Conservation (phyloP, 2,113 vertebrate species). For the Euleptes europaea region DNA sequence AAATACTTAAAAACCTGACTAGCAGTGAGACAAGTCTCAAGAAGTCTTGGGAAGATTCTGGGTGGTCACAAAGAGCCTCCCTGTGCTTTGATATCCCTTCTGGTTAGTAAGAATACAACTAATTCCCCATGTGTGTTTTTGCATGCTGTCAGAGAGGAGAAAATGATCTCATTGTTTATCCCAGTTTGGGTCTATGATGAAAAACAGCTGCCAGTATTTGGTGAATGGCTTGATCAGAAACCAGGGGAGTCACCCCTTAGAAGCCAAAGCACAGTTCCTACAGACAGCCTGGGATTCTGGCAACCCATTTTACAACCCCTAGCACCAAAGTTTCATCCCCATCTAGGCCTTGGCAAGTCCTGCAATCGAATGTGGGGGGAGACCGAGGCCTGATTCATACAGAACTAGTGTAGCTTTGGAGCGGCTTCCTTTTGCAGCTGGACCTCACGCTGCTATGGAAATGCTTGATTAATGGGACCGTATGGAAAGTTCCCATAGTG, state of each 20-base stretch:
- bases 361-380: neutral
- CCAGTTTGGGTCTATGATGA: neutral
- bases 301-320: neutral
- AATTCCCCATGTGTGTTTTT: slow-evolving; percentile 24
- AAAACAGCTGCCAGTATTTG: slow-evolving; percentile 39
- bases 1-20: neutral
- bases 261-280: neutral
- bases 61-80: slow-evolving; percentile 12
- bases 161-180: slow-evolving; percentile 20
- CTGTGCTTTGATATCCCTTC: neutral
- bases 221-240: slow-evolving; percentile 15
- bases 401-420: neutral
- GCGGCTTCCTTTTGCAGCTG: neutral
- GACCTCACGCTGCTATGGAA: neutral
- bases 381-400: neutral
- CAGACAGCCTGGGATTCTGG: neutral
- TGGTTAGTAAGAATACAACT: slow-evolving; percentile 5
- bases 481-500: neutral
- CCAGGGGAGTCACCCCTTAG: neutral
- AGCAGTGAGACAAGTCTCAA: neutral
- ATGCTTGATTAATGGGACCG: neutral
- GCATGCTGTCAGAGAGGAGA: slow-evolving; percentile 4
- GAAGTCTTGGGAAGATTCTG: neutral
- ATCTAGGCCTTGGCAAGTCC: neutral
- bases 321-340: neutral